Evolutionary conservation across 1,140 invertebrate genomes (phyloP).

Genomic region (Eumaeus atala): DNA sequence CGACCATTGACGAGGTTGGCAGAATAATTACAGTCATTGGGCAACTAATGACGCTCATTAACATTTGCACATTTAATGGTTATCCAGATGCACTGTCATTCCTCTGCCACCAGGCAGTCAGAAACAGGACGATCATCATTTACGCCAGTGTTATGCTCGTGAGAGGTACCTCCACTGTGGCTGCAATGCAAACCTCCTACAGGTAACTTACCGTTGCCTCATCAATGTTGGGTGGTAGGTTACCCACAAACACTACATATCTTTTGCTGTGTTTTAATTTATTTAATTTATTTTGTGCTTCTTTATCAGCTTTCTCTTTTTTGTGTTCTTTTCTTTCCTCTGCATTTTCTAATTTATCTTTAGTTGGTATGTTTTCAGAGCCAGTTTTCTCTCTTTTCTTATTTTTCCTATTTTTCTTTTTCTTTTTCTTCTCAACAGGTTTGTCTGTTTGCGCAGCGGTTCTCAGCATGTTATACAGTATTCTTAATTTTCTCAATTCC

Average conservation of each 20-base stretch:
- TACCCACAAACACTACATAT: slow-evolving; percentile 65
- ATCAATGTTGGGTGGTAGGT: slow-evolving; percentile 45
- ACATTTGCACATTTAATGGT: no score
- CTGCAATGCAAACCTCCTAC: no score
- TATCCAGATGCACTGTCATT: no score
- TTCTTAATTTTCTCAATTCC: slow-evolving; percentile 48
- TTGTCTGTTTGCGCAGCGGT: slow-evolving; percentile 27
- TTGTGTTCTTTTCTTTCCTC: slow-evolving; percentile 18
- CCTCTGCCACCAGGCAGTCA: no score
- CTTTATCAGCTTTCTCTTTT: no score
- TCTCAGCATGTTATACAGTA: slow-evolving; percentile 61
- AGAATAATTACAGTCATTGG: no score
- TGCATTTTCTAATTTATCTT: not conserved
- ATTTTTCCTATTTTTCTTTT: slow-evolving; percentile 22
- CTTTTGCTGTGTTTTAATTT: slow-evolving; percentile 54
- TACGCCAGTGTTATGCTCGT: no score
- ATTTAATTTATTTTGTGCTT: no score
- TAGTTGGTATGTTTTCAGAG: not conserved
- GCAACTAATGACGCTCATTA: no score
- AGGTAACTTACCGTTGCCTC: slow-evolving; percentile 47
- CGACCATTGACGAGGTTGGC: no score
- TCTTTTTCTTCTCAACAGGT: slow-evolving; percentile 18
- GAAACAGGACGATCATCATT: no score
- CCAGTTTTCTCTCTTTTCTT: slow-evolving; percentile 20
- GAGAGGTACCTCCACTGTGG: no score